Evolutionary conservation across 2,113 vertebrate species (phyloP).

Genomic region (Zosterops japonicus): DNA sequence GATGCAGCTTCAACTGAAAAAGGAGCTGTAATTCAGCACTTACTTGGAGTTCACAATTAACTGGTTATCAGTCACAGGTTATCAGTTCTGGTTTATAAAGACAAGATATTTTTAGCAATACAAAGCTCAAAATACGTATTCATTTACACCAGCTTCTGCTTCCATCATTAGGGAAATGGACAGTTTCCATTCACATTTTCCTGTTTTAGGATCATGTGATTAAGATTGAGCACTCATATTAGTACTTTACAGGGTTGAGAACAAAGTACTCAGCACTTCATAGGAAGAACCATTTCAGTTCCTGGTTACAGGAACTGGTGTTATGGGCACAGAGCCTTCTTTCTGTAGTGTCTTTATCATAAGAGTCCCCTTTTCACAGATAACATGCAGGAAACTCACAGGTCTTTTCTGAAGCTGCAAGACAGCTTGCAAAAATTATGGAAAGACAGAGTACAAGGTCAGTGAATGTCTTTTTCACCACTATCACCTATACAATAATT

Average conservation of each 20-base stretch:
- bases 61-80: not conserved
- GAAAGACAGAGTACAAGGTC: not conserved
- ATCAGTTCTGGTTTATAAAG: not conserved
- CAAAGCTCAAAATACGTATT: not conserved
- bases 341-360: not conserved
- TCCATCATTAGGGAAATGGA: not conserved
- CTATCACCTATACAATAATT: not conserved
- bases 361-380: not conserved
- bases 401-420: not conserved
- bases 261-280: not conserved
- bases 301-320: not conserved
- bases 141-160: not conserved
- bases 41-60: not conserved
- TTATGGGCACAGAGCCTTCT: not conserved
- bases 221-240: not conserved
- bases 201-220: not conserved
- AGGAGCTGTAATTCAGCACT: not conserved
- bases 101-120: not conserved
- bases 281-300: not conserved
- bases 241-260: not conserved
- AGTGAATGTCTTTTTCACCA: not conserved
- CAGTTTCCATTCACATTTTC: not conserved
- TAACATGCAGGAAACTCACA: not conserved
- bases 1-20: not conserved
- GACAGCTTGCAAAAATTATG: not conserved